phyloP scores from a whole-genome alignment of 2,797 vertebrate species.

The Melanotaenia pygmaea region DNA sequence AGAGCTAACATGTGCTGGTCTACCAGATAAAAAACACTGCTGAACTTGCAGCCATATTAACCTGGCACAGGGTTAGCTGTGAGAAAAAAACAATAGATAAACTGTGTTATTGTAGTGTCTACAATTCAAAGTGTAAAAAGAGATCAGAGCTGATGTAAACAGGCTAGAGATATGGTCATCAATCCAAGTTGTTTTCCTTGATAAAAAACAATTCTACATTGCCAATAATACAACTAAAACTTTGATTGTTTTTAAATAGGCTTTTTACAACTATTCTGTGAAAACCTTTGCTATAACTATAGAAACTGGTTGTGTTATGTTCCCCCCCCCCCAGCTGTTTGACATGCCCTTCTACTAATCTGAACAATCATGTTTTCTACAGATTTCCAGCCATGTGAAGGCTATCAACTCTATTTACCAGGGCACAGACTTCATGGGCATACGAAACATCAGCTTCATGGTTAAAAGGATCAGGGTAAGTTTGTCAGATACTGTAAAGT shows the following conservation, averaged over 20 bases:
- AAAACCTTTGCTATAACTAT: too few relatives aligned
- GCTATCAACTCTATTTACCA: constrained; percentile 96
- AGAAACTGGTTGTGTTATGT: background rate
- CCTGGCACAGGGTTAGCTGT: background rate
- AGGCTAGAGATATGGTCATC: background rate
- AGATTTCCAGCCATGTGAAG: constrained; percentile 99
- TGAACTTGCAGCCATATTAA: background rate
- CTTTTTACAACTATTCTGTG: background rate
- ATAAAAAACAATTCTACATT: background rate
- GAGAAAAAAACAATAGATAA: background rate
- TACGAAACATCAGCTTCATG: constrained; percentile 98
- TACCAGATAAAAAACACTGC: background rate
- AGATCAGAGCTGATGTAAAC: background rate
- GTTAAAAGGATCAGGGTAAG: constrained; percentile 97
- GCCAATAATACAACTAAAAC: background rate
- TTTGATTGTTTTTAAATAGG: background rate
- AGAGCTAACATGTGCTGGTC: background rate
- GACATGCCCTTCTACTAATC: constrained; percentile 1
- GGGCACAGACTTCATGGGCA: constrained; percentile 94
- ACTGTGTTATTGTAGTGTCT: background rate
- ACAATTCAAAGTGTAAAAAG: background rate
- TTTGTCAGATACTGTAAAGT: constrained; percentile 34
- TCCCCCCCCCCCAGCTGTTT: background rate
- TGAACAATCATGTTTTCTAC: constrained; percentile 28
- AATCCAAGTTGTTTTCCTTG: background rate